A percentile compares a stretch with the other conserved stretches of the same genome.
phyloP scores from a whole-genome alignment of 2,797 vertebrate species.

The Sebastes variabilis region DNA sequence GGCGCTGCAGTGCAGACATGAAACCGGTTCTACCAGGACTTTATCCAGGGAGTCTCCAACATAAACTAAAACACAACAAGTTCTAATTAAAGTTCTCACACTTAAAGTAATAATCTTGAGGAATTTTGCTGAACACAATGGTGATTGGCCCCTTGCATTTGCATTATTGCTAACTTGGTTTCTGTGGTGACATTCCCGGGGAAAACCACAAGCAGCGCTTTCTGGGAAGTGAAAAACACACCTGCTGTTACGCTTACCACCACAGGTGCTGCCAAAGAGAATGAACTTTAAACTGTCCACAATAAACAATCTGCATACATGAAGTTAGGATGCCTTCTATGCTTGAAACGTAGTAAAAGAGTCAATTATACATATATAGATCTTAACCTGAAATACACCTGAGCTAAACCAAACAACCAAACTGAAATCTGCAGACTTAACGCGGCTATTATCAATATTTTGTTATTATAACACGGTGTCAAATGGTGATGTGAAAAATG shows the following conservation, averaged over 20 bases:
- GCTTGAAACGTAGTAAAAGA: not conserved
- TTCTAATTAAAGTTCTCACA: not conserved
- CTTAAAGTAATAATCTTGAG: not conserved
- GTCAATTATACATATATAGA: not conserved
- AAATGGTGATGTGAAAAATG: not conserved
- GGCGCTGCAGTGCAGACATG: conserved; percentile 2
- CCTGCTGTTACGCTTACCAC: not conserved
- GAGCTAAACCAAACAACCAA: not conserved
- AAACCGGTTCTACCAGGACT: not conserved
- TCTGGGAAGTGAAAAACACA: not conserved
- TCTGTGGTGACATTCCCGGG: not conserved
- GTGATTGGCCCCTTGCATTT: not conserved
- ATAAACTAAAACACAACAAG: no score
- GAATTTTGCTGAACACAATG: no score
- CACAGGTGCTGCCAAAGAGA: not conserved
- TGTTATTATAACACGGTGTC: not conserved
- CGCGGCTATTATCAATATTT: not conserved
- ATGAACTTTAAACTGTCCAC: not conserved
- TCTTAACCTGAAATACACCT: not conserved
- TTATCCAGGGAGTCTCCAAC: not conserved
- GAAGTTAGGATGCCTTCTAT: not conserved
- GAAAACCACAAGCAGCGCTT: not conserved
- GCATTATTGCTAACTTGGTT: not conserved
- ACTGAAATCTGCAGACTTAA: not conserved
- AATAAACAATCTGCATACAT: not conserved